phyloP scores from a whole-genome alignment of 2,113 vertebrate species.

The Erpornis zantholeuca region DNA sequence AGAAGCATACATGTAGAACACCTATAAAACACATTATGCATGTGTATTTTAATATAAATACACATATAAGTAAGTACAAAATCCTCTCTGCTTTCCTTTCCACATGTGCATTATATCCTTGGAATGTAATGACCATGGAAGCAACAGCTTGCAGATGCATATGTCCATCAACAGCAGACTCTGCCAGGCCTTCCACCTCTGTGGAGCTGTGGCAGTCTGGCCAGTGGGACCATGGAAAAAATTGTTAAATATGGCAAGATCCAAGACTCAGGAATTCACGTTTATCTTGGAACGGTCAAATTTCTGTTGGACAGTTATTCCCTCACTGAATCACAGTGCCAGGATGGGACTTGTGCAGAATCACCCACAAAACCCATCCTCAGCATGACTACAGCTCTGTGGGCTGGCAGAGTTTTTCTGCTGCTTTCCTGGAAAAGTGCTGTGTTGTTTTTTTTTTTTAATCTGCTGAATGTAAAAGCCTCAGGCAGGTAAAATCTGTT shows the following conservation, averaged over 20 bases:
- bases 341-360: accelerated
- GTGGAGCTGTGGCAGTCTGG: neutral
- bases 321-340: neutral
- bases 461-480: neutral
- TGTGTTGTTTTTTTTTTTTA: neutral
- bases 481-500: neutral
- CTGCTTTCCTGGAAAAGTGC: neutral
- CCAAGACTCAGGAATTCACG: neutral
- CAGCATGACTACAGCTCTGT: accelerated
- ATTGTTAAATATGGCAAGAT: neutral
- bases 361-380: neutral
- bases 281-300: neutral
- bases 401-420: neutral
- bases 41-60: neutral
- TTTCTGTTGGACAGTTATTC: neutral
- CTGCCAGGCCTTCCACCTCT: neutral
- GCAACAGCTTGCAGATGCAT: neutral
- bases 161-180: accelerated
- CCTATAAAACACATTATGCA: neutral
- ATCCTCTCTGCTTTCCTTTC: neutral
- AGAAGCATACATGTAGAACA: accelerated
- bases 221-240: neutral
- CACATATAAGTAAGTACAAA: neutral
- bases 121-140: accelerated
- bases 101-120: neutral